Evolutionary conservation across 2,113 vertebrate genomes (phyloP).

Genomic region (Oceanites oceanicus): DNA sequence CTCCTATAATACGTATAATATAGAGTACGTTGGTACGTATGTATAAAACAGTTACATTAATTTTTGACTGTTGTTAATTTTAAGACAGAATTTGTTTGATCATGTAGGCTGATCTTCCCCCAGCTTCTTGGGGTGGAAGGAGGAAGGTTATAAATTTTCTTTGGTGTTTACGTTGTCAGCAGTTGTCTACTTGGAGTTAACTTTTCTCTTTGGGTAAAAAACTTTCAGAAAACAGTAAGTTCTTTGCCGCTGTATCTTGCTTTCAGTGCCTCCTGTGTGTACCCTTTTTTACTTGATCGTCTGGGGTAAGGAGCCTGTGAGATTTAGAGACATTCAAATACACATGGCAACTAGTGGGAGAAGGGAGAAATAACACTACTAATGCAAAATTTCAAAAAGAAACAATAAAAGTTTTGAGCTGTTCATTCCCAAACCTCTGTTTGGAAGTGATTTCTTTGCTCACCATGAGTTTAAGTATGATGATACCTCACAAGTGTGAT

Average conservation of each 20-base stretch:
- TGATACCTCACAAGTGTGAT: not conserved
- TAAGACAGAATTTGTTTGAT: not conserved
- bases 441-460: not conserved
- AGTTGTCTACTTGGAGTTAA: not conserved
- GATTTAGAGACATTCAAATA: not conserved
- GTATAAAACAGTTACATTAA: not conserved
- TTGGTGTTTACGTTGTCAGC: not conserved
- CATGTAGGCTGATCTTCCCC: not conserved
- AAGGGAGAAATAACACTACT: not conserved
- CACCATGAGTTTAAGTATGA: not conserved
- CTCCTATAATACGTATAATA: accelerated
- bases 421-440: not conserved
- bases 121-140: not conserved
- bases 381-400: not conserved
- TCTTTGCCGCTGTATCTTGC: not conserved
- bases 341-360: not conserved
- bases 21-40: not conserved
- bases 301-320: not conserved
- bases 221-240: not conserved
- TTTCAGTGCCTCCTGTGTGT: not conserved
- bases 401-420: not conserved
- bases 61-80: no score
- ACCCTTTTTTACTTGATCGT: not conserved
- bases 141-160: not conserved
- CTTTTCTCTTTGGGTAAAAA: not conserved